phyloP scores from a whole-genome alignment of 1,140 invertebrate genomes.

The Lucilia cuprina region DNA sequence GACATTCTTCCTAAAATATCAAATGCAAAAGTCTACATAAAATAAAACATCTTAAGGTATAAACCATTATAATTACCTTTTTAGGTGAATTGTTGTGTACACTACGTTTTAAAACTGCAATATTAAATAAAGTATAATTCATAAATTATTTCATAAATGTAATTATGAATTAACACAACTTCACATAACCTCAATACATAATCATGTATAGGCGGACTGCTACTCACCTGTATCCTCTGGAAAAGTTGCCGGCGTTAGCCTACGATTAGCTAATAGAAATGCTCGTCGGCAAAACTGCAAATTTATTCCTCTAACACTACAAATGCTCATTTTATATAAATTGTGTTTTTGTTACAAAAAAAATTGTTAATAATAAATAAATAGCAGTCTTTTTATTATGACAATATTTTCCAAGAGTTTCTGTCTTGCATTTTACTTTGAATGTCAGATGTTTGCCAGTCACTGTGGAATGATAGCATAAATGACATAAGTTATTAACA shows the following conservation, averaged over 20 bases:
- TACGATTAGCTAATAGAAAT: slow-evolving; percentile 49
- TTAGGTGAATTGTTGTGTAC: slow-evolving; percentile 54
- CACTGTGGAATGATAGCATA: too few species aligned
- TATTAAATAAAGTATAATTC: not conserved
- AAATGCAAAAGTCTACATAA: too few species aligned
- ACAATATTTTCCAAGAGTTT: not conserved
- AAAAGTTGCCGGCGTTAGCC: slow-evolving; percentile 21
- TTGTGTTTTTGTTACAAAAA: slow-evolving; percentile 13
- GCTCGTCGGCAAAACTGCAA: slow-evolving; percentile 53
- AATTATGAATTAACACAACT: not conserved
- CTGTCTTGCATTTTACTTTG: not conserved
- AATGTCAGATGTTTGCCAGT: too few species aligned
- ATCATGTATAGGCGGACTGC: not conserved
- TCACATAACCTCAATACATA: slow-evolving; percentile 31
- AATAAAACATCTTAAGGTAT: too few species aligned
- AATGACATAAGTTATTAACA: too few species aligned
- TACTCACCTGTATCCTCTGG: slow-evolving; percentile 30
- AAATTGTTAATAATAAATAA: slow-evolving; percentile 34
- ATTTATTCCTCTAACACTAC: slow-evolving; percentile 46
- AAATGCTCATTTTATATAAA: slow-evolving; percentile 51
- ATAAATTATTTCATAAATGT: not conserved
- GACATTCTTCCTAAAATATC: not conserved
- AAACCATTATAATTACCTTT: slow-evolving; percentile 50
- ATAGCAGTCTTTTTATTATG: slow-evolving; percentile 10
- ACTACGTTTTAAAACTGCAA: slow-evolving; percentile 39